Evolutionary conservation across 2,888 invertebrate species (phyloP), one percentile per base, ranked within the genome.

Genomic region (Ypsolopha sequella): DNA sequence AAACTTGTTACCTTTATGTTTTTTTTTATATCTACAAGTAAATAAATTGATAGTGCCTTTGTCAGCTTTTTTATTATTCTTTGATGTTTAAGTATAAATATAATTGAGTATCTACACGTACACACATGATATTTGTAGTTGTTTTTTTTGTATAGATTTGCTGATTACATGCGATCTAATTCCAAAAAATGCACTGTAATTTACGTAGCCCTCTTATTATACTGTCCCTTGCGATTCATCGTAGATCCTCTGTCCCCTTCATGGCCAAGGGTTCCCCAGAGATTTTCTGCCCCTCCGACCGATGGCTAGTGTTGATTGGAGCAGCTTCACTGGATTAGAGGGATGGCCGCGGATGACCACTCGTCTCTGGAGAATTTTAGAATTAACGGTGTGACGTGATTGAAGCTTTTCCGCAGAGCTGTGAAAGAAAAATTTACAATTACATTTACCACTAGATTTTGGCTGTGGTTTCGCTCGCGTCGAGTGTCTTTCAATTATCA

Each of bases 261-360:
- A 14, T 35, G 36, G 57, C 52, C 55, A 60, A 64, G 55, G 59
- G 65, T 66, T 64, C 70, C 62, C 62, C 54, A 3, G 24, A 24
- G 24, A 24, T 24, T 4, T 4, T 24, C 14, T 43, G 49, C 24
- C 35, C 36, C 24, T 6, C 34, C 43, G 50, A 52, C 24, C 43
- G 43, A 39, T 33, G 52, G 39, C 54, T 58, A 68, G 80, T 80
- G 85, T 80, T 84, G 85, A 85, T 84, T 85, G 84, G 78, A 63
- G 71, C 68, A 66, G 72, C 77, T 75, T 64, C 65, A 76, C 66
- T 77, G 80, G 80, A 84, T 85, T 82, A 84, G 65, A 57, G 64
- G 63, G 72, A 74, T 24, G 73, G 65, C 58, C 63, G 58, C 58
- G 60, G 73, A 75, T 81, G 80, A 78, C 82, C 82, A 80, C 79